Conservation (phyloP, 1,140 invertebrate species). For the Chlorops oryzae region DNA sequence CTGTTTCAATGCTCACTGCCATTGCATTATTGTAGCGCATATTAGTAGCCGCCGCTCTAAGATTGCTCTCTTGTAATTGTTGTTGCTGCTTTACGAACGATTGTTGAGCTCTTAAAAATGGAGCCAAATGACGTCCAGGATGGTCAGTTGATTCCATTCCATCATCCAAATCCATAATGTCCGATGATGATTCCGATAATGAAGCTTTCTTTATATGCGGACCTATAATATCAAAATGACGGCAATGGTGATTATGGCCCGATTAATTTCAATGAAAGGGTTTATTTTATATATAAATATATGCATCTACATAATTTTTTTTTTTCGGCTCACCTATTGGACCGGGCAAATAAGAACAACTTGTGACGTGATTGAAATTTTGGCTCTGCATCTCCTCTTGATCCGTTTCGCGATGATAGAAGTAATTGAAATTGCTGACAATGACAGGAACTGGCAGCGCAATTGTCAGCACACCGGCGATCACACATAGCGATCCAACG, state of each 20-base stretch:
- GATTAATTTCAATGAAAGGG: no score
- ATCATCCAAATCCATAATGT: constrained; percentile 93
- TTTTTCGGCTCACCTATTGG: constrained; percentile 71
- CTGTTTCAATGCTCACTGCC: constrained; percentile 88
- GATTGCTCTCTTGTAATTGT: constrained; percentile 43
- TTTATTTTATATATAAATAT: no score
- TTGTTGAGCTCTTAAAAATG: constrained; percentile 47
- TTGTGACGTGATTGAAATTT: constrained; percentile 95
- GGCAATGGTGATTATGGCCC: no score
- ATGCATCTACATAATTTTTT: no score
- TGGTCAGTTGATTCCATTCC: constrained; percentile 62
- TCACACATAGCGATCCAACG: constrained; percentile 96
- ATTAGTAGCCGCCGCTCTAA: constrained; percentile 29
- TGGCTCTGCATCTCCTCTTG: constrained; percentile 97
- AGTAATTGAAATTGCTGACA: constrained; percentile 99
- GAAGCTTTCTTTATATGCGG: constrained; percentile 86
- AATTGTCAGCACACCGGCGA: constrained; percentile 97
- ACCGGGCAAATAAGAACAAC: constrained; percentile 91
- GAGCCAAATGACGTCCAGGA: constrained; percentile 45
- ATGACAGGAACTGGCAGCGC: constrained; percentile 98
- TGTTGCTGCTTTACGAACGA: constrained; percentile 44
- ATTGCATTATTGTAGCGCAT: constrained; percentile 69
- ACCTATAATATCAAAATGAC: no score
- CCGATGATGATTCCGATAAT: constrained; percentile 86
- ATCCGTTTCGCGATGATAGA: constrained; percentile 99